Conservation (phyloP, 2,797 vertebrate species). For the Argya squamiceps region DNA sequence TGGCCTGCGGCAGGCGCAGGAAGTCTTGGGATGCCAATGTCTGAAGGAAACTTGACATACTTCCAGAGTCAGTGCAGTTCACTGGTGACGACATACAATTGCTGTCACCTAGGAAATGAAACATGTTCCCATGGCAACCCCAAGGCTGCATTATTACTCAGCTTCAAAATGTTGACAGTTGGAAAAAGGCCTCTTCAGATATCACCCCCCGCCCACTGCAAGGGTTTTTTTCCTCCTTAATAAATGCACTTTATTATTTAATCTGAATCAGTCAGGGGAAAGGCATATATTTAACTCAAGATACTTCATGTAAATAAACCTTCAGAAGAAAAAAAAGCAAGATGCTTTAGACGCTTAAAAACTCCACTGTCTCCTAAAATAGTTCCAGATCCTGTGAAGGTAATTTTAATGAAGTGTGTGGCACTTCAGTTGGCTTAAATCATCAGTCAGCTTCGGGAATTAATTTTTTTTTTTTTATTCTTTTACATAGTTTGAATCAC, state of each 20-base stretch:
- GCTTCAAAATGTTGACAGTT: conserved; percentile 67
- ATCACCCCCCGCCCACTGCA: background rate
- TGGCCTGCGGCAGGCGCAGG: fast-evolving
- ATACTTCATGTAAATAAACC: background rate
- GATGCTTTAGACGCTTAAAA: background rate
- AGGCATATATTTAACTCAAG: background rate
- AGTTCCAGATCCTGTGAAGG: background rate
- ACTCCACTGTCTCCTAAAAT: background rate
- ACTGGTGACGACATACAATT: conserved; percentile 68
- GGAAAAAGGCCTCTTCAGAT: conserved; percentile 37
- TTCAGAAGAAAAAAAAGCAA: background rate
- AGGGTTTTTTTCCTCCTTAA: background rate
- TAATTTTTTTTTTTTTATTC: background rate
- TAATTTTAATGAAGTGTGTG: conserved; percentile 43
- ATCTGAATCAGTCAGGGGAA: background rate
- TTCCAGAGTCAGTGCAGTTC: conserved; percentile 63
- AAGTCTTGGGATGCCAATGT: background rate
- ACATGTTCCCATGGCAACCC: conserved; percentile 75
- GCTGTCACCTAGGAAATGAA: conserved; percentile 79
- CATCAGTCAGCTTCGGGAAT: conserved; percentile 2
- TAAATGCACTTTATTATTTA: conserved; percentile 6
- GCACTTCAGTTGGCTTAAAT: conserved; percentile 27
- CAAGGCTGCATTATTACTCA: conserved; percentile 68
- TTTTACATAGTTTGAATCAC: conserved; percentile 36
- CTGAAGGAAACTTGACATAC: conserved; percentile 26